Conservation (phyloP, 2,113 vertebrate species). For the Octodon degus region DNA sequence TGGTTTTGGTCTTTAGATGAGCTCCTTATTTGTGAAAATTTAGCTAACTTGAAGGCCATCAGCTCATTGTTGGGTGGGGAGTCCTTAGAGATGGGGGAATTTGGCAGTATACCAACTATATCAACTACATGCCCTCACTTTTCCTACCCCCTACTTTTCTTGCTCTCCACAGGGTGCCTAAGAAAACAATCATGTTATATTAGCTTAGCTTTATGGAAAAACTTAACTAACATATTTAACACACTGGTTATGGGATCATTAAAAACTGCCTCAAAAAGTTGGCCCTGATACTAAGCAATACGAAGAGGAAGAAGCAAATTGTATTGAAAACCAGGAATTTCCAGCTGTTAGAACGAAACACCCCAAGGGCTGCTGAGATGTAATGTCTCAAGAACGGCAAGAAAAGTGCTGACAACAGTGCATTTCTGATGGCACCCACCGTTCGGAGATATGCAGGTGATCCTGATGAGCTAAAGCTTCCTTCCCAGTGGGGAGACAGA, state of each 20-base stretch:
- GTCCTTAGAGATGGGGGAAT: constrained; percentile 61
- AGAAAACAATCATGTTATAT: constrained; percentile 81
- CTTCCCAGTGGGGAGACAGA: constrained; percentile 73
- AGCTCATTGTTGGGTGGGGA: constrained; percentile 41
- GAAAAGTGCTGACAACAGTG: constrained; percentile 66
- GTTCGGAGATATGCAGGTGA: constrained; percentile 58
- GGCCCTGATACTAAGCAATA: constrained; percentile 74
- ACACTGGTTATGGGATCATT: constrained; percentile 80
- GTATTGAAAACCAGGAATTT: constrained; percentile 79
- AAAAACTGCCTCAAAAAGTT: constrained; percentile 76
- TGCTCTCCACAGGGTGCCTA: constrained; percentile 68
- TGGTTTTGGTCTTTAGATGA: not conserved
- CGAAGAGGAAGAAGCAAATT: constrained; percentile 78
- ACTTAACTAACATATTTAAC: constrained; percentile 81
- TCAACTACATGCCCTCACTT: constrained; percentile 54
- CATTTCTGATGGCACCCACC: constrained; percentile 68
- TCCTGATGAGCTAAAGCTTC: constrained; percentile 57
- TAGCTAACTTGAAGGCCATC: constrained; percentile 33
- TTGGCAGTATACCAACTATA: constrained; percentile 66
- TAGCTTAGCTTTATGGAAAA: constrained; percentile 82
- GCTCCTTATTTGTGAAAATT: constrained; percentile 57
- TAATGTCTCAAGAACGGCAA: constrained; percentile 63
- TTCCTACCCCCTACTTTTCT: constrained; percentile 50
- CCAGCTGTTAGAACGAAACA: constrained; percentile 79
- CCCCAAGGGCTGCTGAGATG: constrained; percentile 71